Percentiles rank a stretch among this genome's conserved stretches.
Conservation (phyloP, 2,797 vertebrate genomes). For the Limosa lapponica region DNA sequence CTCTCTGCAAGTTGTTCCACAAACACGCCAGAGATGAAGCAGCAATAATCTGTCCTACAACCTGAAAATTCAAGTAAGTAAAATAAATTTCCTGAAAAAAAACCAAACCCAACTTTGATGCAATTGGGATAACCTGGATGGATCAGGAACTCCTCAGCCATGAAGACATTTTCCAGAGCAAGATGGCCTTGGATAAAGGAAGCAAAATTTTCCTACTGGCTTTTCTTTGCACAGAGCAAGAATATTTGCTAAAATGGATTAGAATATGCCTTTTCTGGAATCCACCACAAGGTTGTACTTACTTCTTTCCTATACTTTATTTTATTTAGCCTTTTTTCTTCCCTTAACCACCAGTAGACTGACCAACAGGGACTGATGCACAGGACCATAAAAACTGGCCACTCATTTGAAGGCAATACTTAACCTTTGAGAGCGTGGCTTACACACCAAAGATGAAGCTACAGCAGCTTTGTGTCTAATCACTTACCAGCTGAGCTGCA, state of each 20-base stretch:
- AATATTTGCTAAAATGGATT: neutral
- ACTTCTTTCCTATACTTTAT: neutral
- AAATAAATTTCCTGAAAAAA: neutral
- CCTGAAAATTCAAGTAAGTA: neutral
- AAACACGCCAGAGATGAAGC: neutral
- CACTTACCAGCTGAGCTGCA: neutral
- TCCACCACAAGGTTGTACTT: neutral
- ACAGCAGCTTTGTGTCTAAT: neutral
- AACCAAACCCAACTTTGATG: neutral
- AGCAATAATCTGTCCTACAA: neutral
- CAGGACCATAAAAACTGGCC: neutral
- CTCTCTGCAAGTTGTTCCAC: neutral
- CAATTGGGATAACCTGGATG: neutral
- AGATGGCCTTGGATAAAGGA: neutral
- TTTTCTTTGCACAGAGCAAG: neutral
- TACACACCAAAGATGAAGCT: neutral
- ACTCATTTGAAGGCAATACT: neutral
- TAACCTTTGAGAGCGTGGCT: neutral
- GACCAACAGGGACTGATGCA: neutral
- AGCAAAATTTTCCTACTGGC: neutral
- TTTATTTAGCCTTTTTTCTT: neutral
- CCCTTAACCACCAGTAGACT: neutral
- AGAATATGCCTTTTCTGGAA: neutral
- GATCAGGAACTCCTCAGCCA: neutral
- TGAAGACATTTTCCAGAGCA: neutral